Conservation (phyloP, 1,140 invertebrate genomes). For the Drosophila repleta region DNA sequence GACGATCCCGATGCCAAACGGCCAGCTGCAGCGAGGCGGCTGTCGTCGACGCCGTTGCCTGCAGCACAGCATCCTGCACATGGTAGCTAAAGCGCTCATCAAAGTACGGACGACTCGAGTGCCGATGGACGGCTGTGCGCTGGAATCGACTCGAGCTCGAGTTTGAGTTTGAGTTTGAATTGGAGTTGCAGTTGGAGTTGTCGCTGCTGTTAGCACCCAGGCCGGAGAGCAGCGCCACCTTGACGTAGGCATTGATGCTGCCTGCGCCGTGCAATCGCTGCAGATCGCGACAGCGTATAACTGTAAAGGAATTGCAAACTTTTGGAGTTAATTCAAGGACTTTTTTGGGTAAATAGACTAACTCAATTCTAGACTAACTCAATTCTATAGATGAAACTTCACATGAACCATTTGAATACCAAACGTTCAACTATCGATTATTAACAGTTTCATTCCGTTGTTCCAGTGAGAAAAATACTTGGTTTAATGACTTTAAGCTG, state of each 20-base stretch:
- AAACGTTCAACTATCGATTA: not conserved
- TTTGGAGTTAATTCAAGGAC: not conserved
- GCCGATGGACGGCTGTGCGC: conserved; percentile 85
- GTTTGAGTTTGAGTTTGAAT: no score
- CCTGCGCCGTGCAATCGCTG: conserved; percentile 78
- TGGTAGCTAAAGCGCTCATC: conserved; percentile 85
- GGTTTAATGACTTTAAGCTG: no score
- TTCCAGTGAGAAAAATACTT: not conserved
- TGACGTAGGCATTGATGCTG: conserved; percentile 85
- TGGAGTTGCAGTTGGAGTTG: not conserved
- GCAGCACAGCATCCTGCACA: conserved; percentile 33
- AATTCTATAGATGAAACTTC: no score
- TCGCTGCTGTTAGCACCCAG: conserved; percentile 1
- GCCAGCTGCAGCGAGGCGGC: conserved; percentile 83
- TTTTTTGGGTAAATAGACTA: no score
- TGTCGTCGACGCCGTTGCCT: conserved; percentile 36
- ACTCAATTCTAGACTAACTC: no score
- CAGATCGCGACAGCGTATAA: conserved; percentile 84
- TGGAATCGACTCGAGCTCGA: conserved; percentile 69
- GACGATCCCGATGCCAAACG: conserved; percentile 85
- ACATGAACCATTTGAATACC: no score
- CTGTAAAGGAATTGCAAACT: conserved; percentile 50
- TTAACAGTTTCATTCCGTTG: not conserved
- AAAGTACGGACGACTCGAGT: conserved; percentile 84
- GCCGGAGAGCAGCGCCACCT: conserved; percentile 67